phyloP scores from a whole-genome alignment of 2,797 vertebrate genomes.

The Enteromius viviparus region DNA sequence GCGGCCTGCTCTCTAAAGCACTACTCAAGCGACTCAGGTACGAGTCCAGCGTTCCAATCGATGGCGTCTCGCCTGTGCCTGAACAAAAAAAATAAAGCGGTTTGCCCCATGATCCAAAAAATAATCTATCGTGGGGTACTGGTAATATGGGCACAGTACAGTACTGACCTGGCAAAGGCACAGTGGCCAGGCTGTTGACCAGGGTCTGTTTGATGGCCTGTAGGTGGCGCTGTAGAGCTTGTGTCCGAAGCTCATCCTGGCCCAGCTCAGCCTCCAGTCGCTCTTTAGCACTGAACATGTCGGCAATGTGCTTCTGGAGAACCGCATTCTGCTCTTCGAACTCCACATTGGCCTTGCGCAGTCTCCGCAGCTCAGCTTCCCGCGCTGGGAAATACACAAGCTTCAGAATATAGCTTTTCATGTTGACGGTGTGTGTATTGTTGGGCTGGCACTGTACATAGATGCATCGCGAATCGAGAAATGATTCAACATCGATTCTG shows the following conservation, averaged over 20 bases:
- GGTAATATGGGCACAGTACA: background rate
- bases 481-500: no score
- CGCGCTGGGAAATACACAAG: slow-evolving; percentile 76
- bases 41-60: slow-evolving; percentile 89
- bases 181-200: slow-evolving; percentile 88
- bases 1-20: slow-evolving; percentile 89
- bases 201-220: slow-evolving; percentile 91
- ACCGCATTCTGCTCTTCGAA: slow-evolving; percentile 97
- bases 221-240: slow-evolving; percentile 91
- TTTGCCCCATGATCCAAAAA: background rate
- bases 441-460: no score
- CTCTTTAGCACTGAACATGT: slow-evolving; percentile 95
- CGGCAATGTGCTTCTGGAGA: slow-evolving; percentile 94
- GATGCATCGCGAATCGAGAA: no score
- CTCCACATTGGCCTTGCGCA: slow-evolving; percentile 95
- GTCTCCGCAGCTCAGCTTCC: slow-evolving; percentile 91
- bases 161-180: slow-evolving; percentile 88
- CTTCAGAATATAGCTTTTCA: background rate
- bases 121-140: background rate
- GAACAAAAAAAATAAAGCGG: background rate
- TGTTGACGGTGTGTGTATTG: background rate
- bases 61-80: slow-evolving; percentile 94
- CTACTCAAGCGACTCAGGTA: slow-evolving; percentile 92
- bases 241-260: slow-evolving; percentile 89
- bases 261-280: slow-evolving; percentile 93